Evolutionary conservation across 1,140 invertebrate species (phyloP).

Genomic region (Rhizoglyphus robini): DNA sequence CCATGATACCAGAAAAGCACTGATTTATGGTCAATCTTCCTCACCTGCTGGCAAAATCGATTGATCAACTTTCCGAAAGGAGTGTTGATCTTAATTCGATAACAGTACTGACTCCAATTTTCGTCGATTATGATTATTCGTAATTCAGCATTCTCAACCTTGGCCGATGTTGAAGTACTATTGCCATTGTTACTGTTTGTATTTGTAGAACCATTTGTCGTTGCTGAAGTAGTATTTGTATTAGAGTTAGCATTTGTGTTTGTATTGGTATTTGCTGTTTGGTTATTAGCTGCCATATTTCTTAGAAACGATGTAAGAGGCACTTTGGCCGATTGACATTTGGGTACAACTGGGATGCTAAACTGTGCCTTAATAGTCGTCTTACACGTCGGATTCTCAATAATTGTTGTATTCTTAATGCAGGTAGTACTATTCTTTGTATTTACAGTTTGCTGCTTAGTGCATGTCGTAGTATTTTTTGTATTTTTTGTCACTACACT

Average conservation of each 20-base stretch:
- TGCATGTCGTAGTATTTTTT: too few species aligned
- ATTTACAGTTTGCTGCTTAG: too few species aligned
- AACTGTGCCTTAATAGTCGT: too few species aligned
- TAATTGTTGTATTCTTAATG: too few species aligned
- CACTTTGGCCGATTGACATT: too few species aligned
- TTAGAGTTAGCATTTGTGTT: not conserved
- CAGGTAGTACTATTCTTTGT: too few species aligned
- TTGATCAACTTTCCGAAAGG: constrained; percentile 16
- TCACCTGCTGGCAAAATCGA: constrained; percentile 11
- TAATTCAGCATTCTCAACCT: constrained; percentile 10
- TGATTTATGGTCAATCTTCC: constrained; percentile 1
- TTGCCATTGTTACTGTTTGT: not conserved
- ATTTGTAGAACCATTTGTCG: not conserved
- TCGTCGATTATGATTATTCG: constrained; percentile 17
- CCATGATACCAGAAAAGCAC: constrained; percentile 13
- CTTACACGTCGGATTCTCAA: too few species aligned
- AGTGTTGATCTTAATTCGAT: constrained; percentile 15
- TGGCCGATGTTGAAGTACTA: not conserved
- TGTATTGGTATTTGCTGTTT: not conserved
- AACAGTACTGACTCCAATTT: constrained; percentile 15
- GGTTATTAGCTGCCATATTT: not conserved
- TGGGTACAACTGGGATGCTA: too few species aligned
- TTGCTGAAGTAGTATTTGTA: not conserved
- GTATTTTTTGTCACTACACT: too few species aligned
- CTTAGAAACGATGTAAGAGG: too few species aligned